These are phyloP conservation scores for Paratilapia polleni DNA, from an alignment of 2,113 vertebrate genomes.

Conservation along the genomic window DNA sequence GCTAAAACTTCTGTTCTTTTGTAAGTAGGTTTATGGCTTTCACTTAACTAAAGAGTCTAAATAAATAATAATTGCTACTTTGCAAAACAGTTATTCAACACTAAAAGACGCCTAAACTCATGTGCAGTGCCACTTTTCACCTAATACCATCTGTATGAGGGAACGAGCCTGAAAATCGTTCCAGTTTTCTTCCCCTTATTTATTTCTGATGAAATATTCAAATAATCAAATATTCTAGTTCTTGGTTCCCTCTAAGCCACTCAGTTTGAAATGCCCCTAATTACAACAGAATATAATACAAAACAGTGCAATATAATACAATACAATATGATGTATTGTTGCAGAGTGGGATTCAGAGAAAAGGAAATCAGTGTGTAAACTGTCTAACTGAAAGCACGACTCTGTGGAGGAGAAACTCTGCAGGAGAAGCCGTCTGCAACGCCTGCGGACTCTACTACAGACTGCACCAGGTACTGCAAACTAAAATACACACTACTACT, in stretches of 20 bases:
- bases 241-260: not conserved
- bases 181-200: not conserved
- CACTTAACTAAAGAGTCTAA: not conserved
- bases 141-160: accelerated
- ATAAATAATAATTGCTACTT: no score
- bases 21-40: not conserved
- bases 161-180: not conserved
- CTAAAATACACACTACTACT: not conserved
- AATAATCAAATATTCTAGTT: no score
- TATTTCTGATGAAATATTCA: not conserved
- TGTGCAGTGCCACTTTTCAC: not conserved
- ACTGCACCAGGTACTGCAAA: conserved; percentile 82
- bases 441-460: conserved; percentile 90
- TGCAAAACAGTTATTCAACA: not conserved
- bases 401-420: conserved; percentile 86
- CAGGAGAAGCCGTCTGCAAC: conserved; percentile 85
- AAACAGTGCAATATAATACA: not conserved
- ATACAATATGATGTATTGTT: not conserved
- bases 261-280: not conserved
- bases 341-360: conserved; percentile 82
- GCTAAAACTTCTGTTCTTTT: not conserved
- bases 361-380: conserved; percentile 84
- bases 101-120: not conserved
- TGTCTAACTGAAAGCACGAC: conserved; percentile 86
- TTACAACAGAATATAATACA: accelerated